Conservation (phyloP, 2,113 vertebrate species). For the Callipepla squamata region DNA sequence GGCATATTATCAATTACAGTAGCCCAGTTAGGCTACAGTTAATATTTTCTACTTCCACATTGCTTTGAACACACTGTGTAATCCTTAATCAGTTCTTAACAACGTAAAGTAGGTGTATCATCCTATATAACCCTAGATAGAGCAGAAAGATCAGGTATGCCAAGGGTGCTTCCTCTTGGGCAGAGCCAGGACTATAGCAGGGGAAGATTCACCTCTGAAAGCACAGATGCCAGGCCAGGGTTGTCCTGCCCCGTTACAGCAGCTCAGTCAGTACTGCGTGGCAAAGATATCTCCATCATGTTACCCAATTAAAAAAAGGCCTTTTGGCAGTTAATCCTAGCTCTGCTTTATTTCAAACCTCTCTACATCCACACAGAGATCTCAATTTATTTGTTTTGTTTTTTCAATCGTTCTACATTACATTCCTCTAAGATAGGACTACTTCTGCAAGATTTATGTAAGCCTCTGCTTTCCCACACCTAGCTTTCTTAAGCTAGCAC, state of each 20-base stretch:
- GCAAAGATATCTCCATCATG: neutral
- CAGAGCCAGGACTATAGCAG: neutral
- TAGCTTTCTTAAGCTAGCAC: neutral
- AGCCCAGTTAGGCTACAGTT: slow-evolving; percentile 34
- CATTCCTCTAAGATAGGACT: neutral
- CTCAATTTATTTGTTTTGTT: neutral
- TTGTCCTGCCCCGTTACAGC: neutral
- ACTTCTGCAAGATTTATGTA: neutral
- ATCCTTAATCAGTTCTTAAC: slow-evolving; percentile 33
- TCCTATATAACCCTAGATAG: slow-evolving; percentile 23
- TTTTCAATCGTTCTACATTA: neutral
- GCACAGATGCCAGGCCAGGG: neutral
- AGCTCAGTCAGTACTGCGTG: fast-evolving
- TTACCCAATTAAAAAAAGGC: neutral
- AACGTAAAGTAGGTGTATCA: neutral
- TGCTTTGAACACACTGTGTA: slow-evolving; percentile 27
- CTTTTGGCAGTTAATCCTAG: neutral
- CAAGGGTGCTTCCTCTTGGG: neutral
- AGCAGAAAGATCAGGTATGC: neutral
- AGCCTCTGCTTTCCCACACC: neutral
- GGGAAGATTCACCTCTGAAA: neutral
- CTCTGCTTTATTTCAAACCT: neutral
- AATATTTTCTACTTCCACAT: slow-evolving; percentile 24
- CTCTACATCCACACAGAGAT: neutral
- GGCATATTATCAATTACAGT: slow-evolving; percentile 28